These are phyloP conservation scores for Carabus problematicus DNA, from an alignment of 2,888 invertebrate genomes.

Conservation along the genomic window DNA sequence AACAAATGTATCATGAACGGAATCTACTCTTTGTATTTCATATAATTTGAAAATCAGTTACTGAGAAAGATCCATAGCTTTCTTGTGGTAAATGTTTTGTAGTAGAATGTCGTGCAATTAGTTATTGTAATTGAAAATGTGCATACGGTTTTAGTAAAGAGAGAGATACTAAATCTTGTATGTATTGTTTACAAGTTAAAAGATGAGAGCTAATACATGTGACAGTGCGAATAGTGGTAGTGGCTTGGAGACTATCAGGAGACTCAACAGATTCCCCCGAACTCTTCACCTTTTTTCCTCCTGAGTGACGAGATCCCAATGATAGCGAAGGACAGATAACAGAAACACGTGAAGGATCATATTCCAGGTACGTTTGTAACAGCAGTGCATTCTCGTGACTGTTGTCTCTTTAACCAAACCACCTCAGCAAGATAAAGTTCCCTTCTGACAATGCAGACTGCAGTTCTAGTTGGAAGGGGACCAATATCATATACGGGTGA, in stretches of 20 bases:
- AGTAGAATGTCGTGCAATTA: too few relatives aligned
- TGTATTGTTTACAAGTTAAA: constrained; percentile 4
- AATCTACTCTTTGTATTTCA: constrained; percentile 14
- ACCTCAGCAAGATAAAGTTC: too few relatives aligned
- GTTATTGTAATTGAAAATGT: background rate
- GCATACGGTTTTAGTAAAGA: background rate
- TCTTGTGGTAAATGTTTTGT: background rate
- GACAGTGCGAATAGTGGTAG: constrained; percentile 58
- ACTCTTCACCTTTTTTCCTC: constrained; percentile 71
- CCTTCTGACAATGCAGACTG: too few relatives aligned
- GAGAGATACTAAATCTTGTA: background rate
- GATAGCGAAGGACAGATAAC: constrained; percentile 58
- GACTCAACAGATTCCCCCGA: constrained; percentile 61
- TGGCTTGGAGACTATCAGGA: constrained; percentile 45
- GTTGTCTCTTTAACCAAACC: background rate
- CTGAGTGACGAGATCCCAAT: constrained; percentile 58
- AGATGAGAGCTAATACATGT: constrained; percentile 58
- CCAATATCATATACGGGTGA: too few relatives aligned
- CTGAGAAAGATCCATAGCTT: background rate
- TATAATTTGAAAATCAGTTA: background rate
- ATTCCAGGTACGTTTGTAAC: constrained; percentile 52
- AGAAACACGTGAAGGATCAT: constrained; percentile 59
- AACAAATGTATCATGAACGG: background rate
- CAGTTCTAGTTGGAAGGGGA: too few relatives aligned
- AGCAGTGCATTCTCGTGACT: background rate